Percentiles rank a stretch among this genome's conserved stretches.
These are phyloP conservation scores for Zootermopsis nevadensis DNA, from an alignment of 2,888 invertebrate genomes.

Conservation along the genomic window DNA sequence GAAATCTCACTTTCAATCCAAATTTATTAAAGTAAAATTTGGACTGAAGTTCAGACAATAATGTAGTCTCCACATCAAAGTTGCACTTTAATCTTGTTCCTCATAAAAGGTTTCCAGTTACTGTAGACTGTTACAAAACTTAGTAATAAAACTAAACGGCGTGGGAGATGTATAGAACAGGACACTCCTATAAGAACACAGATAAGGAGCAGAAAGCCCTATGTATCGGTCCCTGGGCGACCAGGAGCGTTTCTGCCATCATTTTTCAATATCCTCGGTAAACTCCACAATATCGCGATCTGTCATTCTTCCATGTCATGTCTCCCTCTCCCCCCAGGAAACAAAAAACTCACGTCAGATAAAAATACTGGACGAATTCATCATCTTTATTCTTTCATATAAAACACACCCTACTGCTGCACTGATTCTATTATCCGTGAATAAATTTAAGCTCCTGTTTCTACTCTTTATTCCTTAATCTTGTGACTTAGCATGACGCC, in stretches of 20 bases:
- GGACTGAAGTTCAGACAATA: no score
- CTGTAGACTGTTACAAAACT: constrained; percentile 19
- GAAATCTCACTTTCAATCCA: no score
- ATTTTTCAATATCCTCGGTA: constrained; percentile 51
- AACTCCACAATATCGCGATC: constrained; percentile 43
- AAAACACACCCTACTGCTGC: no score
- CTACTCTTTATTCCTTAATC: no score
- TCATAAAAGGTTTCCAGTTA: background rate
- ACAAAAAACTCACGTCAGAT: constrained; percentile 23
- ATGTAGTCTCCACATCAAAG: no score
- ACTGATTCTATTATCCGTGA: no score
- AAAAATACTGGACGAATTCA: constrained; percentile 36
- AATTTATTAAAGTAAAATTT: no score
- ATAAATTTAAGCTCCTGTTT: no score
- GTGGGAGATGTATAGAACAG: background rate
- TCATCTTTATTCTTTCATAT: constrained; percentile 19
- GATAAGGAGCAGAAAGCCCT: constrained; percentile 17
- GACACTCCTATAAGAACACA: background rate
- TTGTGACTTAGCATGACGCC: no score
- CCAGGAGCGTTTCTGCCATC: constrained; percentile 44
- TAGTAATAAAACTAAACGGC: background rate
- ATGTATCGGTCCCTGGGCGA: constrained; percentile 46
- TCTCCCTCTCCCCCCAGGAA: constrained; percentile 8
- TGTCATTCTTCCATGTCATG: constrained; percentile 44
- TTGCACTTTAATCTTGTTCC: no score